Conservation (phyloP, 2,797 vertebrate species). For the Tragopan temminckii region DNA sequence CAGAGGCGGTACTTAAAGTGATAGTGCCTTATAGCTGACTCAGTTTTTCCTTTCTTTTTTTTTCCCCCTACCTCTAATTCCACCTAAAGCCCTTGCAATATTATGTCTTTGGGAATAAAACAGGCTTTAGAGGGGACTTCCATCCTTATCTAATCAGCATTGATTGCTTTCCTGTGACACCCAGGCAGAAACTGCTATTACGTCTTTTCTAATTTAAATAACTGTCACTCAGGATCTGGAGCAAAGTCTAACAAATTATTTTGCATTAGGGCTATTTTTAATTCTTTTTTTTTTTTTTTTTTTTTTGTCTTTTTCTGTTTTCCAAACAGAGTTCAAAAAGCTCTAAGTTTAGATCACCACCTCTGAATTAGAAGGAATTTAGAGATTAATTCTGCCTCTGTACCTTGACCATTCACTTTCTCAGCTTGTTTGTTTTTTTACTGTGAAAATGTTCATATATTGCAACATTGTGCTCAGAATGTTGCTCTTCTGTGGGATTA, state of each 20-base stretch:
- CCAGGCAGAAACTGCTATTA: neutral
- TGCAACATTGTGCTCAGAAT: neutral
- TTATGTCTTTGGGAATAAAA: neutral
- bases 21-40: neutral
- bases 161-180: neutral
- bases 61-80: neutral
- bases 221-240: neutral
- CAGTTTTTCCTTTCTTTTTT: neutral
- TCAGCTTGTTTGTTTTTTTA: slow-evolving; percentile 17
- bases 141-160: neutral
- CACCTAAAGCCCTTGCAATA: neutral
- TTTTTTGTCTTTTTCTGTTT: slow-evolving; percentile 7
- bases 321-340: neutral
- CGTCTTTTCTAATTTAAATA: neutral
- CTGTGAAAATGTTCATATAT: neutral
- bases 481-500: neutral
- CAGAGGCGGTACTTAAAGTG: neutral
- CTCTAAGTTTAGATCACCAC: neutral
- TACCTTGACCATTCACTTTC: neutral
- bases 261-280: neutral
- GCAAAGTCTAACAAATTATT: neutral
- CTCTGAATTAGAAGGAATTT: neutral
- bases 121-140: neutral
- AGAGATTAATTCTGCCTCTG: neutral
- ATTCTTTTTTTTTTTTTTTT: neutral